Evolutionary conservation across 2,113 vertebrate genomes (phyloP), one percentile per base, ranked within the genome.

Genomic region (Passer domesticus): DNA sequence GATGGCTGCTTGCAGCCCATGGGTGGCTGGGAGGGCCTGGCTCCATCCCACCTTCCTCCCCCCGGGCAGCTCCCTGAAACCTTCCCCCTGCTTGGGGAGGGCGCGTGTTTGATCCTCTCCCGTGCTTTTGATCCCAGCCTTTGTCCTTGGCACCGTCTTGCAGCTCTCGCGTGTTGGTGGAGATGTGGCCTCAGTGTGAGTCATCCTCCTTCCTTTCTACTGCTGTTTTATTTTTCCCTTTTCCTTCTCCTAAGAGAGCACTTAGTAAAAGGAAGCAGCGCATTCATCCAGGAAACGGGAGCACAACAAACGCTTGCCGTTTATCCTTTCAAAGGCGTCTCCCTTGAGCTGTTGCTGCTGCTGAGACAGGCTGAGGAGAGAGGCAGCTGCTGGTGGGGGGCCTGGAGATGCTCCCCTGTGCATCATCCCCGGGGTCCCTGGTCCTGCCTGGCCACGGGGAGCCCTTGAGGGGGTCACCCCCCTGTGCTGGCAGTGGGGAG

Each of bases 121-220:
- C 3, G 0, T 74, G 52, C 88, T 60, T 92, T 86, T 89, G 88
- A 81, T 95, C 93, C 79, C 93, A 52, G 37, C 60, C 72, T 72
- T 92, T 13, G 49, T 86, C 94, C 93, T 93, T 92, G 94, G 92
- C 86, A 72, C 31, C 2, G 2, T 59, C 82, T 76, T 9, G 3
- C 70, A 64, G 70, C 87, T 75, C 67, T 94, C 37, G 87, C 16
- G 23, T n/a, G 46, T 47, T 44, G 2, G 35, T 55, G 87, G 74
- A 75, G 84, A 74, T 55, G 85, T 49, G 66, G 90, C 93, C 37
- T 92, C 8, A 7, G 69, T 7, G 20, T 96, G 96, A 97, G 90
- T 96, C 94, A 95, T 81, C 78, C 82, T 50, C 72, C 66, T 91
- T 95, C 88, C 93, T 90, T 78, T 93, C 88, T 83, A 87, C 75